phyloP scores from a whole-genome alignment of 1,140 invertebrate genomes.

The Caenorhabditis tropicalis region DNA sequence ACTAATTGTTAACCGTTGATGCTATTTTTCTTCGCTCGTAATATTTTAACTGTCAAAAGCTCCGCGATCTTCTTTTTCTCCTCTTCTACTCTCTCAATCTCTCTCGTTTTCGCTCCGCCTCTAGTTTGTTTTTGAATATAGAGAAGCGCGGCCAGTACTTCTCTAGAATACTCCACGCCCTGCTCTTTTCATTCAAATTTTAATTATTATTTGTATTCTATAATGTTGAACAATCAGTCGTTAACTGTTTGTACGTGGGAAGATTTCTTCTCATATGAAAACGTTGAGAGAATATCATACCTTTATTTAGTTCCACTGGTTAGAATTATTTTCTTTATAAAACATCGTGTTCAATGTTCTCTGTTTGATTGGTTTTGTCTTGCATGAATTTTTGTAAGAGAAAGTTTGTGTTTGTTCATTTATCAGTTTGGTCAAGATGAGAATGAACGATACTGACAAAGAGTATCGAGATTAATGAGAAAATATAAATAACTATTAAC shows the following conservation, averaged over 20 bases:
- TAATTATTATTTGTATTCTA: not conserved
- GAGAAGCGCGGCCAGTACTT: not conserved
- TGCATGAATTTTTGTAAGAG: not conserved
- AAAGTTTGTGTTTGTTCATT: not conserved
- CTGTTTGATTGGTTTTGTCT: not conserved
- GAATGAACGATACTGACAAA: too few relatives aligned
- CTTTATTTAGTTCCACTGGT: conserved; percentile 1
- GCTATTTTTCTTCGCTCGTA: not conserved
- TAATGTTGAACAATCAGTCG: conserved; percentile 9
- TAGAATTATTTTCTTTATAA: conserved; percentile 10
- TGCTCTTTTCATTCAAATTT: not conserved
- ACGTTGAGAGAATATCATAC: not conserved
- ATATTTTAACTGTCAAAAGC: conserved; percentile 11
- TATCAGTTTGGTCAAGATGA: too few relatives aligned
- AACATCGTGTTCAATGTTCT: not conserved
- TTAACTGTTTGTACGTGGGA: not conserved
- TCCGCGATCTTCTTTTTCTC: not conserved
- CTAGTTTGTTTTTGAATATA: conserved; percentile 21
- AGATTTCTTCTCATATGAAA: not conserved
- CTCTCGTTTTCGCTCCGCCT: not conserved
- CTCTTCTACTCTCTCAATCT: not conserved
- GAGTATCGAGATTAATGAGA: too few relatives aligned
- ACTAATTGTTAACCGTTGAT: not conserved
- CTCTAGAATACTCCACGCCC: not conserved
- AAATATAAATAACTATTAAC: too few relatives aligned